Conservation (phyloP, 2,113 vertebrate species). For the Passer domesticus region DNA sequence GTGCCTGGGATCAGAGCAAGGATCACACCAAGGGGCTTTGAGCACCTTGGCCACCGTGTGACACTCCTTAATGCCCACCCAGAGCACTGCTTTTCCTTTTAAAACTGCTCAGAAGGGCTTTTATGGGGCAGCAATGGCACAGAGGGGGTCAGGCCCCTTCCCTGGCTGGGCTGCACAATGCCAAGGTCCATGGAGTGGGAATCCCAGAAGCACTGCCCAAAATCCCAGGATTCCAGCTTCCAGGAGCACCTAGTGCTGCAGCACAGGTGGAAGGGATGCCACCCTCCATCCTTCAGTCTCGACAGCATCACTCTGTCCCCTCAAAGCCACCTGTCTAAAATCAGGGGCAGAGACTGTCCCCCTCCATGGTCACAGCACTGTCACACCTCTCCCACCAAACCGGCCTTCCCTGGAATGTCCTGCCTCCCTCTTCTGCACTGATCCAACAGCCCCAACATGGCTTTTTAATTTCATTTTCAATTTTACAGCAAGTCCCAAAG, state of each 20-base stretch:
- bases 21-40: not conserved
- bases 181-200: fast-evolving
- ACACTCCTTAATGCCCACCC: not conserved
- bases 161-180: fast-evolving
- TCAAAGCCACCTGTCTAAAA: not conserved
- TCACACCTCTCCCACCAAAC: not conserved
- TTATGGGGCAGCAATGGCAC: not conserved
- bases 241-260: not conserved
- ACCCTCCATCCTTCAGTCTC: fast-evolving
- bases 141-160: not conserved
- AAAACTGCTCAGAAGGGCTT: not conserved
- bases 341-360: fast-evolving
- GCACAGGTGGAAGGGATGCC: not conserved
- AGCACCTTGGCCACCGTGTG: not conserved
- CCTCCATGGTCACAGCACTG: fast-evolving
- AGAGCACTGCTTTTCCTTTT: not conserved
- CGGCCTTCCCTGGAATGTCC: not conserved
- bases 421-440: not conserved
- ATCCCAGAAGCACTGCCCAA: too few relatives aligned
- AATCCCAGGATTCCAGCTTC: not conserved
- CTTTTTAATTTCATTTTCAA: not conserved
- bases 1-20: not conserved
- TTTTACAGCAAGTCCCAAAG: not conserved
- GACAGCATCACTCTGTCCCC: fast-evolving
- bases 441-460: not conserved